Evolutionary conservation across 1,140 invertebrate species (phyloP).

Genomic region (Acromyrmex charruanus): DNA sequence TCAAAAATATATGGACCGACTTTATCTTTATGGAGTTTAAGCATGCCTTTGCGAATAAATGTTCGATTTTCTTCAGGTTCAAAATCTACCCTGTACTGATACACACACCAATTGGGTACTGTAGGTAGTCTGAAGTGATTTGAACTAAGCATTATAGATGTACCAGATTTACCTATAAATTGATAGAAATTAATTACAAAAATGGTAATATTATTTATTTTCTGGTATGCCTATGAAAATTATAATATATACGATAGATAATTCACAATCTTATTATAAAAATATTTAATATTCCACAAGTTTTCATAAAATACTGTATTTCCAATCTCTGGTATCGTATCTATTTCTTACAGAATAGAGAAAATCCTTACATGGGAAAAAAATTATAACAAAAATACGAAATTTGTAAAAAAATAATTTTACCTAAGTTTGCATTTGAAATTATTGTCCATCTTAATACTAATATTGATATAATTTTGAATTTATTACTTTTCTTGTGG

Average conservation of each 20-base stretch:
- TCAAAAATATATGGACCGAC: constrained; percentile 88
- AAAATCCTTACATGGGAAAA: too few relatives aligned
- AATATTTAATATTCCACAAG: too few relatives aligned
- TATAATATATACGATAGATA: not conserved
- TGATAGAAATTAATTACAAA: not conserved
- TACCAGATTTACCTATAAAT: constrained; percentile 87
- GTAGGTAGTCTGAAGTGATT: constrained; percentile 93
- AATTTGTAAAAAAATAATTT: too few relatives aligned
- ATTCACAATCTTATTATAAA: too few relatives aligned
- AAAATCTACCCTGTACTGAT: constrained; percentile 94
- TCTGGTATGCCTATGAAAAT: not conserved
- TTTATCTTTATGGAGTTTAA: constrained; percentile 87
- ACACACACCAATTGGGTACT: constrained; percentile 91
- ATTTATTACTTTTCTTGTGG: too few relatives aligned
- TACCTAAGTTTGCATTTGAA: too few relatives aligned
- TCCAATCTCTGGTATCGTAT: too few relatives aligned
- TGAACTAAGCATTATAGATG: constrained; percentile 87
- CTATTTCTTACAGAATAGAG: too few relatives aligned
- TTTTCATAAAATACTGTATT: too few relatives aligned
- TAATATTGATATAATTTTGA: too few relatives aligned
- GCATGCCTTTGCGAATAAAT: constrained; percentile 87
- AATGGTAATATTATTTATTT: not conserved
- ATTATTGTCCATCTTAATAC: too few relatives aligned
- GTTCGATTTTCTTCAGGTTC: constrained; percentile 91
- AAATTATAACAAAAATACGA: too few relatives aligned